Base-by-base conservation (phyloP, 1,140 invertebrate genomes). In the Drosophila bifasciata region DNA sequence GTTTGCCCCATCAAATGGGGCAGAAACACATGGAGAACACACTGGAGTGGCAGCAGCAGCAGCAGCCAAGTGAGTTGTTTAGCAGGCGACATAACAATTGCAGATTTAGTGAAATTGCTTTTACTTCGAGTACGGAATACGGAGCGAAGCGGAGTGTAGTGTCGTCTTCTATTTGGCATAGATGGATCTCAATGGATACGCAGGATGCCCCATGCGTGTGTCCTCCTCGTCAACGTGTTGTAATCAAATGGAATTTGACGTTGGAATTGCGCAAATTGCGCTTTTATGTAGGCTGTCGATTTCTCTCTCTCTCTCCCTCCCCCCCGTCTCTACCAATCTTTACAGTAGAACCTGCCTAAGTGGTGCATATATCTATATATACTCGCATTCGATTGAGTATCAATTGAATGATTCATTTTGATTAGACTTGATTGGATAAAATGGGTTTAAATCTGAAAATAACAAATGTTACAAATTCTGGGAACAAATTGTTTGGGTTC, bases 51-150 rank as follows among this genome's bases (percentile, higher is more conserved):
- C n/a, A n/a, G n/a, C n/a, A n/a, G n/a, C n/a, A n/a, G n/a, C 19
- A 21, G 23, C 49, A 41, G 44, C 41, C 71, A 78, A 85, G 81
- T 86, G 77, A 85, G 81, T 85, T 85, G 81, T 86, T 85, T 81
- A 85, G 81, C 77, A 86, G 81, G 75, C 79, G 71, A 88, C 78
- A 88, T 88, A 88, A 88, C 83, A 88, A 88, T 88, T 88, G 83
- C 83, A 88, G 83, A 88, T 88, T 88, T 88, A 75, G 75, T 88
- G 83, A 83, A 88, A 88, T 88, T 88, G 83, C 83, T 88, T 88
- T 88, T 79, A 88, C 62, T 56, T 51, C 28, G 56, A 36, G 39
- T 25, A 39, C 43, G 19, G 13, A 28, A 39, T 36, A 13, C 28
- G 28, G 28, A 32, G 28, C 1, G 32, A 8, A 11, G 28, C 28